Conservation (phyloP, 2,888 invertebrate species). For the Lottia scabra region DNA sequence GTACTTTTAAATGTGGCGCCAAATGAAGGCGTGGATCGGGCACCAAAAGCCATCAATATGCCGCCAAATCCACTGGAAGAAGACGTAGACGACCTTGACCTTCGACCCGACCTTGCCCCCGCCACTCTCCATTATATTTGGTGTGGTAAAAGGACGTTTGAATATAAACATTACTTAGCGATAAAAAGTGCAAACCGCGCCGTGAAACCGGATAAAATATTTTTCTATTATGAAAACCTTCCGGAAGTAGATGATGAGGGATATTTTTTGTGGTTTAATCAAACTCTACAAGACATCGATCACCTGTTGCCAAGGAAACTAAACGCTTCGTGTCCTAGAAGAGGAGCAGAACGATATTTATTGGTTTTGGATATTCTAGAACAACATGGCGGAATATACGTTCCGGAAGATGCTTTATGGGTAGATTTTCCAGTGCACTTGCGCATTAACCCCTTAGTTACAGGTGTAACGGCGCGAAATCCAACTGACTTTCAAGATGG, state of each 20-base stretch:
- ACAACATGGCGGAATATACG: constrained; percentile 34
- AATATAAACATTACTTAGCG: constrained; percentile 35
- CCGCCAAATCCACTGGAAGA: constrained; percentile 11
- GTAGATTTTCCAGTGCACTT: constrained; percentile 39
- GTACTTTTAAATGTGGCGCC: background rate
- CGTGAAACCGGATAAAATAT: constrained; percentile 36
- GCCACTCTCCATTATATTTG: constrained; percentile 35
- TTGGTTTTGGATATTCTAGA: constrained; percentile 31
- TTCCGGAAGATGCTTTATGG: constrained; percentile 37
- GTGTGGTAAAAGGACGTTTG: constrained; percentile 33
- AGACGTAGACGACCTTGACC: constrained; percentile 28
- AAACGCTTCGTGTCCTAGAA: constrained; percentile 29
- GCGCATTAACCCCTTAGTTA: constrained; percentile 28
- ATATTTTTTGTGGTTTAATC: constrained; percentile 37
- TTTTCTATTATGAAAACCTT: constrained; percentile 33
- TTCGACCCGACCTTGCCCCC: constrained; percentile 35
- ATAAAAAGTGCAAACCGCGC: constrained; percentile 31
- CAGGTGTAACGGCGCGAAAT: constrained; percentile 31
- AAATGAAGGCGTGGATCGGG: background rate
- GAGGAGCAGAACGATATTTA: constrained; percentile 33
- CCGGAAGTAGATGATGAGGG: constrained; percentile 28
- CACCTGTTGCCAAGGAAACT: constrained; percentile 30
- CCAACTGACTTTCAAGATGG: constrained; percentile 32
- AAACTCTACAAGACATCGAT: constrained; percentile 28
- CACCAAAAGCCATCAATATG: background rate